Conservation (phyloP, 1,140 invertebrate genomes). For the Carcinoscorpius rotundicauda region DNA sequence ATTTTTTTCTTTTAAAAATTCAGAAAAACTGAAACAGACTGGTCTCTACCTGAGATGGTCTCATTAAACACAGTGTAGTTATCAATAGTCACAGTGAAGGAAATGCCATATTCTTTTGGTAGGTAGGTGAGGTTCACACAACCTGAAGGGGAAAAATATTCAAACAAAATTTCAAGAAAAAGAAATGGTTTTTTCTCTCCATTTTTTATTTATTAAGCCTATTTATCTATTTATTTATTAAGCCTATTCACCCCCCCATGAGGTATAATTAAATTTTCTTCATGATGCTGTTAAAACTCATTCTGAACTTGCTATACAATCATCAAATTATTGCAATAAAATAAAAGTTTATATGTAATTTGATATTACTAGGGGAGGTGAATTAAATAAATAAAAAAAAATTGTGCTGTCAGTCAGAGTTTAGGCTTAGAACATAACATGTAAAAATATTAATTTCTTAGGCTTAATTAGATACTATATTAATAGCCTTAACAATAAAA, state of each 20-base stretch:
- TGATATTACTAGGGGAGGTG: too few relatives aligned
- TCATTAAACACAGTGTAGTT: conserved; percentile 28
- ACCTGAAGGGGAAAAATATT: conserved; percentile 21
- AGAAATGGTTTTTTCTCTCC: conserved; percentile 3
- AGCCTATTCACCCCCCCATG: background rate
- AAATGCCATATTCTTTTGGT: conserved; percentile 28
- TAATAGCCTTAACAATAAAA: too few relatives aligned
- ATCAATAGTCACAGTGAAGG: conserved; percentile 27
- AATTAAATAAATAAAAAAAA: too few relatives aligned
- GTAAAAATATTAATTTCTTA: too few relatives aligned
- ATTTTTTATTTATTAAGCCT: background rate
- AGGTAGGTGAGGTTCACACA: conserved; percentile 32
- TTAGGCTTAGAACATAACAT: too few relatives aligned
- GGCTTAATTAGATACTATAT: too few relatives aligned
- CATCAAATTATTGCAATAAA: background rate
- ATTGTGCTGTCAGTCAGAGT: too few relatives aligned
- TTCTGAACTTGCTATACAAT: background rate
- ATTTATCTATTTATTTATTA: background rate
- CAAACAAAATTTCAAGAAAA: conserved; percentile 2
- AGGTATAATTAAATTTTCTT: background rate
- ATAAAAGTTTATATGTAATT: too few relatives aligned
- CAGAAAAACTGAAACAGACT: too few relatives aligned
- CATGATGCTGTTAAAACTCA: background rate
- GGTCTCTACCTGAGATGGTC: conserved; percentile 27
- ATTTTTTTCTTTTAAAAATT: too few relatives aligned